A percentile compares a stretch with the other conserved stretches of the same genome.
Conservation (phyloP, 1,140 invertebrate genomes). For the Homalodisca vitripennis region DNA sequence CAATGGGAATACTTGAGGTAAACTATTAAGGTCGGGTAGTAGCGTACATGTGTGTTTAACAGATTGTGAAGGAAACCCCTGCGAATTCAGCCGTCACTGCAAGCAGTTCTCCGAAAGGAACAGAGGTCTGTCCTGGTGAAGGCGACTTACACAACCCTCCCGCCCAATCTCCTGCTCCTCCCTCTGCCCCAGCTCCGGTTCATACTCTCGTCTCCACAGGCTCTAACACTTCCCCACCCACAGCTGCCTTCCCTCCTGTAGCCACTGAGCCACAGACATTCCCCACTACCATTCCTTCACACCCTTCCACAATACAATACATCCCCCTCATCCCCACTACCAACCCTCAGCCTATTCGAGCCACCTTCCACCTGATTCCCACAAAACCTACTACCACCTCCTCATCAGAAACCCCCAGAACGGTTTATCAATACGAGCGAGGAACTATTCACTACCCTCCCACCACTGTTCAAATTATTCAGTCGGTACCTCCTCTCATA, state of each 20-base stretch:
- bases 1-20: not conserved
- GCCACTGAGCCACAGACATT: slow-evolving; percentile 40
- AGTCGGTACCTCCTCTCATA: slow-evolving; percentile 41
- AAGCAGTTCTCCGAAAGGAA: slow-evolving; percentile 14
- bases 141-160: slow-evolving; percentile 8
- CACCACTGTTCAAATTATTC: slow-evolving; percentile 40
- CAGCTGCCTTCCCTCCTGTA: slow-evolving; percentile 33
- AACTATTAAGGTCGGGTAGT: not conserved
- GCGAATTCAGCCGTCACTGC: not conserved
- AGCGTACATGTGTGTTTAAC: not conserved
- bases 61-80: slow-evolving; percentile 21
- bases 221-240: slow-evolving; percentile 38
- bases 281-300: slow-evolving; percentile 42
- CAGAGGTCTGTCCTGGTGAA: slow-evolving; percentile 6
- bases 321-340: slow-evolving; percentile 35
- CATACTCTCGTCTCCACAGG: slow-evolving; percentile 39
- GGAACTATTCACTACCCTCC: slow-evolving; percentile 44
- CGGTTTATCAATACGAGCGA: slow-evolving; percentile 35
- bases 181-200: slow-evolving; percentile 40
- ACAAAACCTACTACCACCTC: slow-evolving; percentile 34
- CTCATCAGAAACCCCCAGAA: slow-evolving; percentile 38
- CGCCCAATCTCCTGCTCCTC: slow-evolving; percentile 44
- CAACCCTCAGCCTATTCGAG: slow-evolving; percentile 26
- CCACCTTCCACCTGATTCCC: slow-evolving; percentile 36
- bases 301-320: slow-evolving; percentile 44